Evolutionary conservation across 2,113 vertebrate genomes (phyloP).

Genomic region (Poecilia latipinna): DNA sequence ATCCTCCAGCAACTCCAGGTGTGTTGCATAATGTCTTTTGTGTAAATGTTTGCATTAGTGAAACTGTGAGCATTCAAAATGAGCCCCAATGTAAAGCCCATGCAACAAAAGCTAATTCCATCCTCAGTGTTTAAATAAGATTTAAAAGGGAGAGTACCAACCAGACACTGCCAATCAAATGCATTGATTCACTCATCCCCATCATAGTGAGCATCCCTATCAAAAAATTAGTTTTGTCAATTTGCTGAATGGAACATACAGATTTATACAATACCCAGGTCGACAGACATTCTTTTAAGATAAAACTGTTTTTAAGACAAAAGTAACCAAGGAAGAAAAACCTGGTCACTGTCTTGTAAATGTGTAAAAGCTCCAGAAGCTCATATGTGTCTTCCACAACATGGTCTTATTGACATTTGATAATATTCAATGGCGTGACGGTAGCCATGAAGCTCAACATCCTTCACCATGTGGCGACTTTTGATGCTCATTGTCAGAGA

Average conservation of each 20-base stretch:
- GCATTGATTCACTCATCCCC: neutral
- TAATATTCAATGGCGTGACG: neutral
- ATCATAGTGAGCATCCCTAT: neutral
- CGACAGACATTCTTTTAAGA: no score
- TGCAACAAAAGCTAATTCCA: neutral
- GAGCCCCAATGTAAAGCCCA: neutral
- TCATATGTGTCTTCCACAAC: neutral
- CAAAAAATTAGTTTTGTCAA: neutral
- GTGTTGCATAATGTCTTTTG: neutral
- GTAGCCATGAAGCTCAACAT: constrained; percentile 1
- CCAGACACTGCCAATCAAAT: neutral
- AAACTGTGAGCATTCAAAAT: neutral
- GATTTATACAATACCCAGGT: neutral
- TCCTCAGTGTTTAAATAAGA: neutral
- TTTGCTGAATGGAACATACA: neutral
- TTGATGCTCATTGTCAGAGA: neutral
- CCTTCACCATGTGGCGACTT: neutral
- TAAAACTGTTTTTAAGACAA: neutral
- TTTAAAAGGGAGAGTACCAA: neutral
- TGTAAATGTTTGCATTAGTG: neutral
- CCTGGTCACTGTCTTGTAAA: neutral
- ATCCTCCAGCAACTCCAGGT: constrained; percentile 81
- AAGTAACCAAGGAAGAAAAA: neutral
- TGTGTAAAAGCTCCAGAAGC: neutral
- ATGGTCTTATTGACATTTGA: constrained; percentile 3